These are phyloP conservation scores for Scelioninae gen. 2 DNA, from an alignment of 2,888 invertebrate genomes.

Conservation along the genomic window DNA sequence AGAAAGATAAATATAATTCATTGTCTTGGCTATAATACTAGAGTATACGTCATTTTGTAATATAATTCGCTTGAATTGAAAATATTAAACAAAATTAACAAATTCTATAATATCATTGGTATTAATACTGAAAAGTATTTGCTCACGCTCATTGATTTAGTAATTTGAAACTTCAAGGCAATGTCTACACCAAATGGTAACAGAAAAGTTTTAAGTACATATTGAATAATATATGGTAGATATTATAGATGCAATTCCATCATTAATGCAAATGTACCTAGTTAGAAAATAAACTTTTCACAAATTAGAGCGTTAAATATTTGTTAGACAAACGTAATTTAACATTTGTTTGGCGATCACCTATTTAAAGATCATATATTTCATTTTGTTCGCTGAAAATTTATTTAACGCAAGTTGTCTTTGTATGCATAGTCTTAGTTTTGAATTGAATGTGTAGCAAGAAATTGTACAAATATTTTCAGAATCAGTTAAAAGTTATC, in stretches of 20 bases:
- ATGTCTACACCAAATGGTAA: background rate
- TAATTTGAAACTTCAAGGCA: background rate
- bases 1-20: too few relatives aligned
- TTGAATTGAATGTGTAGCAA: too few relatives aligned
- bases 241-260: constrained; percentile 26
- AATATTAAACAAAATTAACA: too few relatives aligned
- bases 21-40: too few relatives aligned
- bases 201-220: constrained; percentile 21
- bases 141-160: too few relatives aligned
- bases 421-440: too few relatives aligned
- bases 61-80: too few relatives aligned
- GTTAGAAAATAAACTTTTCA: constrained; percentile 34
- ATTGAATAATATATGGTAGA: constrained; percentile 19
- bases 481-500: too few relatives aligned
- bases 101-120: too few relatives aligned
- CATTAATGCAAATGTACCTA: constrained; percentile 35
- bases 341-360: constrained; percentile 33
- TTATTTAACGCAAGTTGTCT: constrained; percentile 19
- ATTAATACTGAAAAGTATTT: too few relatives aligned
- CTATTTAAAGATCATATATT: constrained; percentile 39
- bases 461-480: too few relatives aligned
- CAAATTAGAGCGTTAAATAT: constrained; percentile 19
- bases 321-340: constrained; percentile 38
- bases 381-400: constrained; percentile 25
- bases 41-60: too few relatives aligned